Evolutionary conservation across 1,140 invertebrate genomes (phyloP).

Genomic region (Drosophila rhopaloa): DNA sequence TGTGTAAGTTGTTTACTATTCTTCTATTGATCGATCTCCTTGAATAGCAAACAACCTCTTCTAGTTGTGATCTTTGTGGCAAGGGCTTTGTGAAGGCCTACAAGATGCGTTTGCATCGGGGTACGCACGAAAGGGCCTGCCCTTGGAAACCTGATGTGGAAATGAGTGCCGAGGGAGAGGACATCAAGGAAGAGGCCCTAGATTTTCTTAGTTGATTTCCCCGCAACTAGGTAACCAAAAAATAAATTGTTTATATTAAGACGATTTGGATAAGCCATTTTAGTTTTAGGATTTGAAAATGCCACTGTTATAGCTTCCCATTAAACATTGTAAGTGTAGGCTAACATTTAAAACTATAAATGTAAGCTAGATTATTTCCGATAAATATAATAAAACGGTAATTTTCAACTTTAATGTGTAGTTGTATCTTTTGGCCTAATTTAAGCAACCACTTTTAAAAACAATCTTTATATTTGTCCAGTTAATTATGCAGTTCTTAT

Average conservation of each 20-base stretch:
- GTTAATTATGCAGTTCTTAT: neutral
- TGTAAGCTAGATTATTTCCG: too few species aligned
- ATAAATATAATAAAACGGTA: too few species aligned
- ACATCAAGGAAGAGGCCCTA: conserved; percentile 49
- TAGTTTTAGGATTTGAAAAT: neutral
- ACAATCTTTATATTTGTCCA: neutral
- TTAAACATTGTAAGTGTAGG: neutral
- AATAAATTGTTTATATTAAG: neutral
- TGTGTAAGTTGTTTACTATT: conserved; percentile 39
- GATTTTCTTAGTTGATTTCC: conserved; percentile 35
- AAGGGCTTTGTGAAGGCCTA: conserved; percentile 75
- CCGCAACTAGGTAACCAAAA: neutral
- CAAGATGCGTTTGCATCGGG: conserved; percentile 71
- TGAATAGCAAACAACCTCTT: neutral
- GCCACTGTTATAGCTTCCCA: neutral
- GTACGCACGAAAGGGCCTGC: conserved; percentile 62
- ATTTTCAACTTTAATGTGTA: too few species aligned
- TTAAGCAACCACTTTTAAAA: too few species aligned
- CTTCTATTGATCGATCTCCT: too few species aligned
- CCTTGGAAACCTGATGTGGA: conserved; percentile 44
- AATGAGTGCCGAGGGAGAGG: conserved; percentile 4
- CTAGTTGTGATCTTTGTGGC: conserved; percentile 67
- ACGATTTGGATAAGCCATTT: neutral
- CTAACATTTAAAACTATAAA: neutral
- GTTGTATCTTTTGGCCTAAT: too few species aligned